Base-by-base conservation (phyloP, 2,888 invertebrate species). In the Onchidella celtica region DNA sequence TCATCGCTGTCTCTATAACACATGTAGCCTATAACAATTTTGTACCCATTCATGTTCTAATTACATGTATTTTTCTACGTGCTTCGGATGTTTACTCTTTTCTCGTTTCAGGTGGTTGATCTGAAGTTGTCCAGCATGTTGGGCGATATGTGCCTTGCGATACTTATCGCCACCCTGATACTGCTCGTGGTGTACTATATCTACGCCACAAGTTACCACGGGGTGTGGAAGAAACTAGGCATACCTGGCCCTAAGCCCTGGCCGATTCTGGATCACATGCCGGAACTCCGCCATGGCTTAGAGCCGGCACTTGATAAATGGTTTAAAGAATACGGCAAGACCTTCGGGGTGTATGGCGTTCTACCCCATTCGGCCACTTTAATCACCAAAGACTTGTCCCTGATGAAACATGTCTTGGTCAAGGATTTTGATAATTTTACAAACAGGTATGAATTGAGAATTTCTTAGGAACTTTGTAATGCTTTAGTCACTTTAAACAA, bases 401-500 rank as follows among this genome's bases (percentile, higher is more conserved):
- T 77, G 17, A 0, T 68, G 21, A 77, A 77, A 24, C 34, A 77
- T 6, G 32, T 77, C 34, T 38, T 77, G 68, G 68, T 77, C 29
- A 77, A 77, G 57, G 77, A 77, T 57, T 77, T 77, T 27, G 66
- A 66, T 29, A 77, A 57, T 27, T 77, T 77, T 38, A 2, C 59
- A 0, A 55, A 66, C 6, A 47, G 77, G 75, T 75, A 61, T 24
- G 36, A 59, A 11, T 11, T 6, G 17, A 47, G 47, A 47, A 47
- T 47, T 6, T 47, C 17, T 47, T 47, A 47, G 6, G 47, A 47
- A 47, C 6, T 47, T 47, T n/a, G n/a, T n/a, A n/a, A n/a, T n/a
- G n/a, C n/a, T n/a, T n/a, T n/a, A n/a, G n/a, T n/a, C n/a, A n/a
- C n/a, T n/a, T 32, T 3, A 36, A 38, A 36, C 17, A 27, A 69